Evolutionary conservation across 2,888 invertebrate genomes (phyloP), one percentile per base, ranked within the genome.

Genomic region (Trachelus troglodyta): DNA sequence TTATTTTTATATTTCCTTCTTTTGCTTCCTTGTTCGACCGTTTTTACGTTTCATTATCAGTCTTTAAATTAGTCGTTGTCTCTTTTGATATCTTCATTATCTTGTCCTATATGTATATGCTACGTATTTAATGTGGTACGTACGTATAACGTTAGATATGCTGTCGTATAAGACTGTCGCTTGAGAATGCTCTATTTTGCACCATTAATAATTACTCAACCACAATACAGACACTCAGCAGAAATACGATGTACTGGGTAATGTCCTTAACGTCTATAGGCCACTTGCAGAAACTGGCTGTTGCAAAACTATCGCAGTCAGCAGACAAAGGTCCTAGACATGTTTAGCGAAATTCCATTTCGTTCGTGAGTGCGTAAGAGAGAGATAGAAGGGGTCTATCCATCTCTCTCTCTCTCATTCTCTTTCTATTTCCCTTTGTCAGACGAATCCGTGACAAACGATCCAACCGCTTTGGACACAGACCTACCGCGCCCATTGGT

Each of bases 171-270:
- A 78, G 77, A 76, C 84, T 84, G 82, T 80, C 82, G 84, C 86
- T 86, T 87, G 87, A 85, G 84, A 86, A 87, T 87, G 85, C 81
- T 84, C 80, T 81, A 83, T 83, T 82, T 84, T 85, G 81, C 76
- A 37, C 23, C 23, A 77, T 77, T 74, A 74, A 33, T 75, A 69
- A 77, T 74, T 69, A 74, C 40, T 84, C 82, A 31, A 71, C 12
- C 71, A 71, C 71, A 23, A 71, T 33, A 71, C 31, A 71, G 71
- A 23, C 23, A 15, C 33, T 71, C 12, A 9, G 34, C 71, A 71
- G 71, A 3, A 56, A 71, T 31, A 71, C 71, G 71, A 71, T 71
- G 71, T 71, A 71, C 71, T 71, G 71, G 71, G 71, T 71, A 71
- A 56, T 23, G 56, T 23, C 9, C 23, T 23, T 23, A 56, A 56